These are phyloP conservation scores for Pseudococcus longispinus DNA, from an alignment of 2,888 invertebrate species.

Conservation along the genomic window DNA sequence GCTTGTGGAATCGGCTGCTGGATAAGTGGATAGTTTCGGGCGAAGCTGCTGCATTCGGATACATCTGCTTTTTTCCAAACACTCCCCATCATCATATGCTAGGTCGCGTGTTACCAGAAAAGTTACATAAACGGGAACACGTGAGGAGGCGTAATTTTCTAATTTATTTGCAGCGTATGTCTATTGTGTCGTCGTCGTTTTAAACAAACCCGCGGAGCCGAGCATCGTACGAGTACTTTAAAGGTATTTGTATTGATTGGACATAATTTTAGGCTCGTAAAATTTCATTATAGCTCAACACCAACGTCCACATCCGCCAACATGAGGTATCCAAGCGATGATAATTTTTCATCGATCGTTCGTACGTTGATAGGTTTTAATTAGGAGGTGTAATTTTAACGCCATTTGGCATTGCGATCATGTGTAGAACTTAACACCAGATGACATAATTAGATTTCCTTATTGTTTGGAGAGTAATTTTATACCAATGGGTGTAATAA, in stretches of 20 bases:
- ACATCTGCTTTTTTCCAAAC: slow-evolving; percentile 4
- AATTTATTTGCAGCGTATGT: slow-evolving; percentile 3
- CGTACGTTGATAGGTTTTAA: not conserved
- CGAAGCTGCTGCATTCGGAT: not conserved
- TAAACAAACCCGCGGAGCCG: not conserved
- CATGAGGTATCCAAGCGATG: not conserved
- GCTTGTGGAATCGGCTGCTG: not conserved
- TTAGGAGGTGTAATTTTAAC: not conserved
- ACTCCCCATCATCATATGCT: not conserved
- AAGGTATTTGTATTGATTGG: not conserved
- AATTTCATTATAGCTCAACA: not conserved
- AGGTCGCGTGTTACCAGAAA: not conserved
- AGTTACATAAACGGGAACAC: slow-evolving; percentile 22
- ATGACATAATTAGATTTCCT: not conserved
- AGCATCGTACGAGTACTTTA: not conserved
- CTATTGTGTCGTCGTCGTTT: not conserved
- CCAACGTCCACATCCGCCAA: not conserved
- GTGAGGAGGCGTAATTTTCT: slow-evolving; percentile 33
- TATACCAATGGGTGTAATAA: not conserved
- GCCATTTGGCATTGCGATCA: not conserved
- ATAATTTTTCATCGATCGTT: not conserved
- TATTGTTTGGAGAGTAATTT: not conserved
- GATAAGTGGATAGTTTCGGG: not conserved
- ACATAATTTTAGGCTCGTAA: slow-evolving; percentile 14
- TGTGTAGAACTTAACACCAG: not conserved